A percentile compares a stretch with the other conserved stretches of the same genome.
Conservation (phyloP, 2,888 invertebrate species). For the Hydraecia micacea region DNA sequence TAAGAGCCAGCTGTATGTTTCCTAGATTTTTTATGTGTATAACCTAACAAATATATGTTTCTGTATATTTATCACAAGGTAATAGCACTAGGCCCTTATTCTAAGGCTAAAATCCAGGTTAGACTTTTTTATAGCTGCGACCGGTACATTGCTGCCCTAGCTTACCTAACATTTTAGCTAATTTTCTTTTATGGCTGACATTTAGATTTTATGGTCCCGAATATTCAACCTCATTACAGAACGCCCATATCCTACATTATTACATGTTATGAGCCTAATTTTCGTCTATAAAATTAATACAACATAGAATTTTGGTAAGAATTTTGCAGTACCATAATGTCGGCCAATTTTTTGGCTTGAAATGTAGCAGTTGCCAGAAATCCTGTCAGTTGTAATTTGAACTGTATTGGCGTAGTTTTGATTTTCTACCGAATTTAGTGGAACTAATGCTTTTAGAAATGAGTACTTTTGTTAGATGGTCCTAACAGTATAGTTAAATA, state of each 20-base stretch:
- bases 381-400: slow-evolving; percentile 17
- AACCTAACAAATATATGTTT: neutral
- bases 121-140: neutral
- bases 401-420: slow-evolving; percentile 3
- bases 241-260: slow-evolving; percentile 22
- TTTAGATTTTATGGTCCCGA: slow-evolving; percentile 33
- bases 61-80: neutral
- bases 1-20: neutral
- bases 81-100: neutral
- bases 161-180: slow-evolving; percentile 13
- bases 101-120: neutral
- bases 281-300: slow-evolving; percentile 45
- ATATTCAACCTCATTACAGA: slow-evolving; percentile 22
- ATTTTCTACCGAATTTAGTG: neutral
- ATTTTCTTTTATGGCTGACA: slow-evolving; percentile 31
- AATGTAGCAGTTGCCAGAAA: slow-evolving; percentile 40
- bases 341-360: slow-evolving; percentile 27
- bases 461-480: neutral
- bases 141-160: slow-evolving; percentile 6
- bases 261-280: slow-evolving; percentile 35
- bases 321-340: slow-evolving; percentile 20
- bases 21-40: neutral
- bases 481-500: neutral
- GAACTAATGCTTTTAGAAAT: neutral
- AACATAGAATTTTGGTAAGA: slow-evolving; percentile 34